Percentiles rank a stretch among this genome's conserved stretches.
Conservation (phyloP, 2,888 invertebrate species). For the Lepidochrysops patricia region DNA sequence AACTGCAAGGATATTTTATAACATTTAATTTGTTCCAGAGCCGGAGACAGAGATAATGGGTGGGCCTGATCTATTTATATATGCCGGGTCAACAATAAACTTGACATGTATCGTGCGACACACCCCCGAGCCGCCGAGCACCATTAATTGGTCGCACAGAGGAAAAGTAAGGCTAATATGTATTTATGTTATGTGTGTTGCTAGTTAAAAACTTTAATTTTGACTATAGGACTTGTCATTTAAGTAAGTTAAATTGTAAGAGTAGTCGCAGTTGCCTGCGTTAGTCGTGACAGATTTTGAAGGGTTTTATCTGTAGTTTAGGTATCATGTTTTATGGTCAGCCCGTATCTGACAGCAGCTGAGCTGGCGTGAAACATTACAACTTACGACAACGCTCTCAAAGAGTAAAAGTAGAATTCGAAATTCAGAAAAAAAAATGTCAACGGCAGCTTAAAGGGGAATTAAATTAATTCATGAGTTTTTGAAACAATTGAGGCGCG, state of each 20-base stretch:
- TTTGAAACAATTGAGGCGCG: background rate
- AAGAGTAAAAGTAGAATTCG: too few relatives aligned
- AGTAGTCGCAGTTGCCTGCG: too few relatives aligned
- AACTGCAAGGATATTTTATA: background rate
- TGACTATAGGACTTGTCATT: too few relatives aligned
- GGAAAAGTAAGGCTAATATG: slow-evolving; percentile 71
- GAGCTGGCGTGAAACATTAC: too few relatives aligned
- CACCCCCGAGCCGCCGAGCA: slow-evolving; percentile 88
- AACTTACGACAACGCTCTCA: too few relatives aligned
- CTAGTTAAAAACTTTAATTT: too few relatives aligned
- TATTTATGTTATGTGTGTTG: too few relatives aligned
- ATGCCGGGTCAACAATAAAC: slow-evolving; percentile 91
- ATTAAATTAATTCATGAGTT: background rate
- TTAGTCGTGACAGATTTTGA: too few relatives aligned
- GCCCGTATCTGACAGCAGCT: too few relatives aligned
- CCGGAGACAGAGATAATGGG: slow-evolving; percentile 88
- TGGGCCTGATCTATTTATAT: slow-evolving; percentile 87
- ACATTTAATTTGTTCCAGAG: slow-evolving; percentile 62
- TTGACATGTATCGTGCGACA: slow-evolving; percentile 88
- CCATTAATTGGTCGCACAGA: slow-evolving; percentile 90
- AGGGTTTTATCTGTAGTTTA: too few relatives aligned
- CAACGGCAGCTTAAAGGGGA: background rate
- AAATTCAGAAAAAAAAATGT: background rate
- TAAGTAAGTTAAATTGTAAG: too few relatives aligned
- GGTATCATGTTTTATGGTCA: too few relatives aligned